Evolutionary conservation across 2,888 invertebrate species (phyloP).

Genomic region (Heliconius hortense): DNA sequence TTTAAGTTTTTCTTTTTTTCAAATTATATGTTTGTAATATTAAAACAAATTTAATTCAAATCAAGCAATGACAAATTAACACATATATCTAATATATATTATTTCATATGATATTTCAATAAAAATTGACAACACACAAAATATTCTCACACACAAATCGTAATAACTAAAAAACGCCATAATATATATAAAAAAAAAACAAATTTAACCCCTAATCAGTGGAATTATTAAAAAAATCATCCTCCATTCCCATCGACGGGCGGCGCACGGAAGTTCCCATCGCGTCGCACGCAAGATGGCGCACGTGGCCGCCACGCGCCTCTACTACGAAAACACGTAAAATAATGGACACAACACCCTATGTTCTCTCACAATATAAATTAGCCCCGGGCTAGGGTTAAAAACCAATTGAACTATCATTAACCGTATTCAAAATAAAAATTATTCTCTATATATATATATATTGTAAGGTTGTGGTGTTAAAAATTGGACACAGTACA

Average conservation of each 20-base stretch:
- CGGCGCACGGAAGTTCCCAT: conserved; percentile 72
- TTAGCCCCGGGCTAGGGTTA: conserved; percentile 73
- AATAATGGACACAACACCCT: conserved; percentile 70
- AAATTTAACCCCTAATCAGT: conserved; percentile 15
- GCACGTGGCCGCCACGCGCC: conserved; percentile 58
- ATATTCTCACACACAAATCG: conserved; percentile 3
- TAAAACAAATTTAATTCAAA: neutral
- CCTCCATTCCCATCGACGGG: conserved; percentile 66
- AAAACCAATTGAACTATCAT: conserved; percentile 78
- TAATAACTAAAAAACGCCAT: conserved; percentile 5
- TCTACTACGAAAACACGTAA: conserved; percentile 75
- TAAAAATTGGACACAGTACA: conserved; percentile 41
- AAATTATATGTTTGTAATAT: neutral
- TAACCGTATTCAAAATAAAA: conserved; percentile 52
- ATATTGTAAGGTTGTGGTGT: neutral
- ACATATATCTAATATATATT: neutral
- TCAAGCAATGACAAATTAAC: neutral
- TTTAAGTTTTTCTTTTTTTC: neutral
- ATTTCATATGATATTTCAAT: neutral
- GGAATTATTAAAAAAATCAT: conserved; percentile 25
- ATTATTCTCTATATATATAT: neutral
- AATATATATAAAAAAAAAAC: conserved; percentile 8
- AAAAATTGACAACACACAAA: neutral
- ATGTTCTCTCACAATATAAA: conserved; percentile 69
- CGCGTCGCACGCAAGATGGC: conserved; percentile 74